A percentile compares a stretch with the other conserved stretches of the same genome.
Conservation (phyloP, 1,140 invertebrate species). For the Temnothorax nylanderi region DNA sequence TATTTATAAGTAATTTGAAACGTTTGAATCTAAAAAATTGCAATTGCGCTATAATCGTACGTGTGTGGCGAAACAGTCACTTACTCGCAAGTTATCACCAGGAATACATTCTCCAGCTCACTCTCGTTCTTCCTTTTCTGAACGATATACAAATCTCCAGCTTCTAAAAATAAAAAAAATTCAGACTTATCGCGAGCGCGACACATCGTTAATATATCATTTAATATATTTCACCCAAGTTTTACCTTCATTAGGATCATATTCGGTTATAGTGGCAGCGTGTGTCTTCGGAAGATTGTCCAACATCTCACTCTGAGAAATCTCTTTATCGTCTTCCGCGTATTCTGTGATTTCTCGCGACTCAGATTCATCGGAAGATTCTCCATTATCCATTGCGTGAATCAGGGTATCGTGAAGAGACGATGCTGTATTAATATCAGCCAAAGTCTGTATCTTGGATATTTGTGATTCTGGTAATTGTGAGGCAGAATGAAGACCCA, state of each 20-base stretch:
- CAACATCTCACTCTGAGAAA: conserved; percentile 10
- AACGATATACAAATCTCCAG: conserved; percentile 80
- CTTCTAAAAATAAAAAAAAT: conserved; percentile 71
- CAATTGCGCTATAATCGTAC: background rate
- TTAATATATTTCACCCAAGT: background rate
- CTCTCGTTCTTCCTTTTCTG: conserved; percentile 77
- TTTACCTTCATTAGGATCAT: conserved; percentile 80
- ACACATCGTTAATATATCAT: background rate
- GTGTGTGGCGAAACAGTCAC: conserved; percentile 43
- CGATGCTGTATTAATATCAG: background rate
- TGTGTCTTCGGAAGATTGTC: conserved; percentile 19
- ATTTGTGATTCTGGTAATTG: conserved; percentile 36
- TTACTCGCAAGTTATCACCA: conserved; percentile 81
- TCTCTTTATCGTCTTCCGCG: conserved; percentile 18
- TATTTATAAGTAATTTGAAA: no score
- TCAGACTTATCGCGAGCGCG: background rate
- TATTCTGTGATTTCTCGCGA: background rate
- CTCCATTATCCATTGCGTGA: background rate
- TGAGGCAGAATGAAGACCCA: conserved; percentile 82
- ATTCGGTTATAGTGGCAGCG: conserved; percentile 54
- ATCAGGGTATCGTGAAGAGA: background rate
- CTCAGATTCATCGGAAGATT: background rate
- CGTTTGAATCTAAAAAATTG: background rate
- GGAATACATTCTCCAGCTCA: conserved; percentile 81
- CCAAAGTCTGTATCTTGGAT: conserved; percentile 1